Conservation (phyloP, 2,113 vertebrate genomes). For the Pollachius pollachius region DNA sequence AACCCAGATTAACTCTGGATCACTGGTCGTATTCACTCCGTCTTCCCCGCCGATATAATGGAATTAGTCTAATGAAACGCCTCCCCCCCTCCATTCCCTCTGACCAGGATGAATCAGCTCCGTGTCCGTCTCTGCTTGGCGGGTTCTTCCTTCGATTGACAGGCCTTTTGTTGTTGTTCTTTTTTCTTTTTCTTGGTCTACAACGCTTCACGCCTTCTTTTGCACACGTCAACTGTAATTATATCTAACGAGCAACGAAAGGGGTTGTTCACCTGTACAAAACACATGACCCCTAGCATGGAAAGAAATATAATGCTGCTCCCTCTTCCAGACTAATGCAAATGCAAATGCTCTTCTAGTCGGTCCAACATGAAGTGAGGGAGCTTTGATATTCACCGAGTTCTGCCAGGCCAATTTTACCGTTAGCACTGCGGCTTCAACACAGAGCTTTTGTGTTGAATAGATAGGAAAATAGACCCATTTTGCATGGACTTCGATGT, state of each 20-base stretch:
- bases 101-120: background rate
- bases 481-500: conserved; percentile 22
- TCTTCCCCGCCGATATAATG: conserved; percentile 45
- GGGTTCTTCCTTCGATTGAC: background rate
- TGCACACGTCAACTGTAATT: conserved; percentile 57
- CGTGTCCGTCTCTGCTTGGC: no score
- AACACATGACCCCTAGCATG: conserved; percentile 43
- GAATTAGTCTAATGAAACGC: conserved; percentile 58
- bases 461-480: conserved; percentile 10
- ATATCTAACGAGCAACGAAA: conserved; percentile 52
- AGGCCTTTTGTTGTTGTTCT: background rate
- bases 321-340: conserved; percentile 28
- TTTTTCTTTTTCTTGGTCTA: conserved; percentile 10
- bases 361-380: conserved; percentile 17
- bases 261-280: conserved; percentile 50
- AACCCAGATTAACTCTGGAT: conserved; percentile 67
- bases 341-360: conserved; percentile 30
- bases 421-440: background rate
- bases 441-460: conserved; percentile 7
- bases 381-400: conserved; percentile 28
- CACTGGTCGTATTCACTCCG: conserved; percentile 62
- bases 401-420: background rate
- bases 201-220: conserved; percentile 36
- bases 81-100: conserved; percentile 14
- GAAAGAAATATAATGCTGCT: conserved; percentile 28